A percentile compares a stretch with the other conserved stretches of the same genome.
Conservation (phyloP, 2,113 vertebrate species). For the Camelus bactrianus region DNA sequence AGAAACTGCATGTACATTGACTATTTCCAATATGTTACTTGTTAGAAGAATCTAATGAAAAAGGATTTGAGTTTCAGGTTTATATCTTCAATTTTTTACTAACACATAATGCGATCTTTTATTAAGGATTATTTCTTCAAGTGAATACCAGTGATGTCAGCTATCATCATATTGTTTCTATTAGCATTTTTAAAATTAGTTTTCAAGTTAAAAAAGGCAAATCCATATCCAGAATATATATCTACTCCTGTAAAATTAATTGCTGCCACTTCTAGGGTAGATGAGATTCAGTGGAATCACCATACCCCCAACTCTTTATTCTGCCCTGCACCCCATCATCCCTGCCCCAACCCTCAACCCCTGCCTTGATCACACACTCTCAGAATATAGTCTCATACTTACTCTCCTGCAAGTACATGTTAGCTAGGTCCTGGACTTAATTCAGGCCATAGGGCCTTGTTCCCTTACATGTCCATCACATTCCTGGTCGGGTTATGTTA, state of each 20-base stretch:
- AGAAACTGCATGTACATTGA: background rate
- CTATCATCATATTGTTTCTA: background rate
- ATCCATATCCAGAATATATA: background rate
- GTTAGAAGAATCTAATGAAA: conserved; percentile 29
- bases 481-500: background rate
- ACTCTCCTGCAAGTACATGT: background rate
- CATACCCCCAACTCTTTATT: background rate
- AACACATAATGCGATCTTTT: conserved; percentile 24
- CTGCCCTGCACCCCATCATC: background rate
- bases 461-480: background rate
- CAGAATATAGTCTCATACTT: background rate
- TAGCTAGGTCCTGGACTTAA: background rate
- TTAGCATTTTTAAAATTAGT: conserved; percentile 12
- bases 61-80: background rate
- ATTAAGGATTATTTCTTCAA: conserved; percentile 8
- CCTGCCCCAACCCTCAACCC: background rate
- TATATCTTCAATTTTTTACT: conserved; percentile 12
- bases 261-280: background rate
- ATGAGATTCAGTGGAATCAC: background rate
- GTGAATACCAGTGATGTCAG: background rate
- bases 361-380: background rate
- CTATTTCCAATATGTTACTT: conserved; percentile 54
- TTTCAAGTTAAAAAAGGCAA: background rate
- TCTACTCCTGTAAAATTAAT: background rate
- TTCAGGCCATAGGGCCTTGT: background rate